Percentiles rank a stretch among this genome's conserved stretches.
Conservation (phyloP, 2,797 vertebrate genomes). For the Falco biarmicus region DNA sequence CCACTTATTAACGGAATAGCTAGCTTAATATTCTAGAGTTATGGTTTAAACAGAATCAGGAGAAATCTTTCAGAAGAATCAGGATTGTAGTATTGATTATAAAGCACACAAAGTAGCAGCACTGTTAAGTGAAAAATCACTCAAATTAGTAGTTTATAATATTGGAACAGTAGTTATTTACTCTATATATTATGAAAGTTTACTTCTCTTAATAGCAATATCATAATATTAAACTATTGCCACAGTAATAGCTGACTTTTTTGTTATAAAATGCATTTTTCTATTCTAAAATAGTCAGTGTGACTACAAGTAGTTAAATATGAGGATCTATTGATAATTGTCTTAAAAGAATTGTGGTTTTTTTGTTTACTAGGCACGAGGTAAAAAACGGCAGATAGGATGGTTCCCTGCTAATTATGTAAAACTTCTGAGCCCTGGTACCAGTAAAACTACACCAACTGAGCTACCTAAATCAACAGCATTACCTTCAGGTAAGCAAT, state of each 20-base stretch:
- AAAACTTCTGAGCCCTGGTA: conserved; percentile 95
- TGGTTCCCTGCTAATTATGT: conserved; percentile 99
- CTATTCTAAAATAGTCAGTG: not conserved
- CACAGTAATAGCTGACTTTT: not conserved
- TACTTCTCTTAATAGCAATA: not conserved
- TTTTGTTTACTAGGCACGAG: conserved; percentile 85
- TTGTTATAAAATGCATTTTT: not conserved
- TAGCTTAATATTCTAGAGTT: not conserved
- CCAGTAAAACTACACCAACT: conserved; percentile 94
- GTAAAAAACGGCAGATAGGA: conserved; percentile 97
- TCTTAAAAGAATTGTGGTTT: conserved; percentile 5
- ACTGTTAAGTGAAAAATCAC: not conserved
- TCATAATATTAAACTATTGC: rapidly evolving
- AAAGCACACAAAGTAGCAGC: not conserved
- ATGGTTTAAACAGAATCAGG: not conserved
- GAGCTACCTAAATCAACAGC: conserved; percentile 88
- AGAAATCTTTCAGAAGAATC: not conserved
- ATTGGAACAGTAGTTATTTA: no score
- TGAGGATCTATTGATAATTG: not conserved
- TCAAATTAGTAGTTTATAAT: not conserved
- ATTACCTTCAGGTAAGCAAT: conserved; percentile 81
- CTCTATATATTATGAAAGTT: not conserved
- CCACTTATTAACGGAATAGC: not conserved
- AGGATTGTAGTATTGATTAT: not conserved
- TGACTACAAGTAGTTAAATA: not conserved